phyloP scores from a whole-genome alignment of 2,113 vertebrate species.

The Caracal caracal region DNA sequence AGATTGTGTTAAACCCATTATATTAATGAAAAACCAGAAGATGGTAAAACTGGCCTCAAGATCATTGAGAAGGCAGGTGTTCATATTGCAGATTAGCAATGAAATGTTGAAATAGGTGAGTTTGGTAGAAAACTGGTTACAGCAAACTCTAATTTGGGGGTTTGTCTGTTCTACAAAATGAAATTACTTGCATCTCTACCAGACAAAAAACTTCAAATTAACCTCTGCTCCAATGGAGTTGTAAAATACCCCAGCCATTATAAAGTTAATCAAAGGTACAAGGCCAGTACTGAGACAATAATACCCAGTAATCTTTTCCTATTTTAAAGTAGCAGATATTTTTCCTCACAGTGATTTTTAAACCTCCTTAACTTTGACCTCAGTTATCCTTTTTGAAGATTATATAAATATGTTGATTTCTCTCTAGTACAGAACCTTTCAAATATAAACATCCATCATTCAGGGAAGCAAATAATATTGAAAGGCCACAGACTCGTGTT shows the following conservation, averaged over 20 bases:
- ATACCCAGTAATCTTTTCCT: not conserved
- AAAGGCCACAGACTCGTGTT: not conserved
- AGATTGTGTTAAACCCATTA: not conserved
- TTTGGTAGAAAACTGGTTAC: not conserved
- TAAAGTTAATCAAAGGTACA: slow-evolving; percentile 18
- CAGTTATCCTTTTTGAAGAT: slow-evolving; percentile 3
- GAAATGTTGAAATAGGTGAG: not conserved
- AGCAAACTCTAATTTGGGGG: not conserved
- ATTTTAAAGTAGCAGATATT: not conserved
- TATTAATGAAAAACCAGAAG: not conserved
- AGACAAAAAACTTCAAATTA: slow-evolving; percentile 29
- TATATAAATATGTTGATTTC: not conserved
- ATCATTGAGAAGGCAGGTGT: not conserved
- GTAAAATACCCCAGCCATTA: not conserved
- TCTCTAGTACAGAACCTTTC: slow-evolving; percentile 10
- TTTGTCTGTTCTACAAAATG: not conserved
- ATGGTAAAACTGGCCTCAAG: not conserved
- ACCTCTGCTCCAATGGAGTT: not conserved
- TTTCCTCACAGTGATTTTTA: slow-evolving; percentile 11
- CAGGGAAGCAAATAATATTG: slow-evolving; percentile 42
- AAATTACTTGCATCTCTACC: not conserved
- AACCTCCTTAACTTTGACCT: not conserved
- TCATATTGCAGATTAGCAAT: not conserved
- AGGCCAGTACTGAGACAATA: not conserved
- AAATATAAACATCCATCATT: slow-evolving; percentile 48